Evolutionary conservation across 2,797 vertebrate species (phyloP), one percentile per base, ranked within the genome.

Genomic region (Poecilia velifera): DNA sequence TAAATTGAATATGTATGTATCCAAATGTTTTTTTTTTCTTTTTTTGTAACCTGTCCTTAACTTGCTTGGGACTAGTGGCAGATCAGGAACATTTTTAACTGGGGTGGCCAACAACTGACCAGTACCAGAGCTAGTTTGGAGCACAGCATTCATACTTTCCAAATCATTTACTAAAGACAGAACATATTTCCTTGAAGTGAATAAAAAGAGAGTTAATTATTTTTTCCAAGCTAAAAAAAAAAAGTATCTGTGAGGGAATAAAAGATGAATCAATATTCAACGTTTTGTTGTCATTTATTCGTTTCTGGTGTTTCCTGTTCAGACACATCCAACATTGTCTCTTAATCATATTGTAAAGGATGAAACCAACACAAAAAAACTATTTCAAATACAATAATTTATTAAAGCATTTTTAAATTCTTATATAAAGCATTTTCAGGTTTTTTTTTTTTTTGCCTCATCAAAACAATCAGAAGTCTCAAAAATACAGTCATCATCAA

Each of bases 341-440:
- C 62, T 70, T 14, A n/a, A n/a, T 25, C 8, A 45, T 71, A 46
- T 8, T 9, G 12, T 31, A n/a, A 72, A 28, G n/a, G 10, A 64
- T 31, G n/a, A 77, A 28, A 85, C 25, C 36, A 62, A 68, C 34
- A 85, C 39, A 86, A 80, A 83, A 34, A 34, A 62, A 85, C 18
- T 16, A 76, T 84, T 92, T 95, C 88, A 95, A 94, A 95, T 96
- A 94, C 95, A 97, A 97, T 97, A 97, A 97, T 97, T 97, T 97
- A 97, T 97, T 97, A 97, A 97, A 97, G 93, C 95, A 95, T 93
- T 97, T 97, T 97, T 76, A 97, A 97, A 97, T 96, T 96, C 96
- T 96, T 95, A 96, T 97, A 97, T 96, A 97, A 97, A 96, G 96
- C 93, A 92, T 94, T 94, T 91, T 92, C 89, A 72, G 87, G 83